Percentiles rank a stretch among this genome's conserved stretches.
phyloP scores from a whole-genome alignment of 2,797 vertebrate genomes.

The Eulemur rubriventer region DNA sequence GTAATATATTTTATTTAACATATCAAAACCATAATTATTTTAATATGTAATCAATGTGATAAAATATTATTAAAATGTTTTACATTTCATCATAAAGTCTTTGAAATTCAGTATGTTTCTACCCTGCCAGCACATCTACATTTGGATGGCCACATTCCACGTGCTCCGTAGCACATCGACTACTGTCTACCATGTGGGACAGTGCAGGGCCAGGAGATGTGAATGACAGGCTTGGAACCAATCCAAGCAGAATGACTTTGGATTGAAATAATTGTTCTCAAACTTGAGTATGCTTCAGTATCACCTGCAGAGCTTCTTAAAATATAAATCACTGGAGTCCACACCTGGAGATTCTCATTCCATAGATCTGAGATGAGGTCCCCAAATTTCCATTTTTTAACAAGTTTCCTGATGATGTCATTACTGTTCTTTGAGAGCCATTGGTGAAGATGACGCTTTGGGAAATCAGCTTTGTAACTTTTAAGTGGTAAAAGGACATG shows the following conservation, averaged over 20 bases:
- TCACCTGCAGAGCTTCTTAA: not conserved
- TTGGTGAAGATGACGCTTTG: not conserved
- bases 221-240: not conserved
- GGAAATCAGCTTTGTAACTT: not conserved
- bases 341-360: not conserved
- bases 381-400: not conserved
- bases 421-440: not conserved
- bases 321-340: not conserved
- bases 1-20: not conserved
- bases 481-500: not conserved
- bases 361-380: not conserved
- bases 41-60: not conserved
- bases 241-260: too few relatives aligned
- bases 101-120: not conserved
- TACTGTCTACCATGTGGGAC: fast-evolving
- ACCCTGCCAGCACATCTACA: not conserved
- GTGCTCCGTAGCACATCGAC: too few relatives aligned
- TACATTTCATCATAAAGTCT: not conserved
- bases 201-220: not conserved
- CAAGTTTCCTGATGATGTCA: not conserved
- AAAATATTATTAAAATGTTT: not conserved
- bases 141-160: not conserved
- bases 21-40: not conserved
- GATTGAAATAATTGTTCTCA: not conserved
- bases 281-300: not conserved